Percentiles rank a stretch among this genome's conserved stretches.
phyloP scores from a whole-genome alignment of 2,113 vertebrate species.

The Taxidea taxus region DNA sequence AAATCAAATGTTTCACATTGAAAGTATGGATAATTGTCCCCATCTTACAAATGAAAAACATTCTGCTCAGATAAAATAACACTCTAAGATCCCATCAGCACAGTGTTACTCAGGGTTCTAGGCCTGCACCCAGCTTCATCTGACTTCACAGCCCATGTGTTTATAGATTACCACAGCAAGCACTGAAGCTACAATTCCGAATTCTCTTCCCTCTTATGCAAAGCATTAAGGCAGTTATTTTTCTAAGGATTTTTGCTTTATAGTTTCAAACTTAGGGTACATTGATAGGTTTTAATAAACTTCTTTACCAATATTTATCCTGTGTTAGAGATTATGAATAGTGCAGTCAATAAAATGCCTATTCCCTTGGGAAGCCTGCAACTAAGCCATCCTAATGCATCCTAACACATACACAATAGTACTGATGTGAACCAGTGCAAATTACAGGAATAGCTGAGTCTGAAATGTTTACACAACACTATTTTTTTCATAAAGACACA shows the following conservation, averaged over 20 bases:
- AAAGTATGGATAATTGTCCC: background rate
- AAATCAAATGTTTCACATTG: background rate
- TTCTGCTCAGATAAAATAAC: background rate
- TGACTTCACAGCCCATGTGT: background rate
- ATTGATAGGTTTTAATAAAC: background rate
- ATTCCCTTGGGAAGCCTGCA: background rate
- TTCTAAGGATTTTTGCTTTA: background rate
- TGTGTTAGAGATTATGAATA: background rate
- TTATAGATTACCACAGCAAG: background rate
- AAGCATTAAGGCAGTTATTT: background rate
- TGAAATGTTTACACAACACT: background rate
- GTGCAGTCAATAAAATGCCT: background rate
- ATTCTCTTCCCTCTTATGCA: background rate
- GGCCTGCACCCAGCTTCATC: background rate
- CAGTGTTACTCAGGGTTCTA: background rate
- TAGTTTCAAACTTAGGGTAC: background rate
- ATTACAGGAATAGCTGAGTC: background rate
- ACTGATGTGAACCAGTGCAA: too few relatives aligned
- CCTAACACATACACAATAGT: background rate
- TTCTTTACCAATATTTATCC: background rate
- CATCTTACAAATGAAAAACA: background rate
- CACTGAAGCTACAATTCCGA: background rate
- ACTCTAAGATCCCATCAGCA: background rate
- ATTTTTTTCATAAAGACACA: background rate
- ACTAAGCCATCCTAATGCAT: rapidly evolving